Base-by-base conservation (phyloP, 2,113 vertebrate species). In the Asarcornis scutulata region DNA sequence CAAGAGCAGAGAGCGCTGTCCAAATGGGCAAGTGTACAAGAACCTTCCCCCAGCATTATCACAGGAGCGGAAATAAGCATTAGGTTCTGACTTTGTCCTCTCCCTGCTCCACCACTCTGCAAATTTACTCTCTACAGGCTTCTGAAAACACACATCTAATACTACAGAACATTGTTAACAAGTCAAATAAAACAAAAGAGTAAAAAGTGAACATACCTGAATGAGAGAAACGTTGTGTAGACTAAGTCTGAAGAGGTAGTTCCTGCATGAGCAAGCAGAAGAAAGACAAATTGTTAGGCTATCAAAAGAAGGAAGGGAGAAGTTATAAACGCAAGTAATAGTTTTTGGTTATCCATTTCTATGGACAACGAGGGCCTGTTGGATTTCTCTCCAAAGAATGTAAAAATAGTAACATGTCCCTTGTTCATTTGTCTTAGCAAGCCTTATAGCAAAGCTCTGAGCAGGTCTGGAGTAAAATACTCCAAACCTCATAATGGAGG, bases 231-330 rank as follows among this genome's bases (percentile, higher is more conserved):
- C 89, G 94, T 99, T 99, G 97, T 97, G 98, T 82, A 99, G 98
- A 97, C 98, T 99, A 97, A 99, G 98, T 97, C 99, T 98, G 98
- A 99, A 99, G 98, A 99, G 99, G 98, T 98, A 98, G 98, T 99
- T 99, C 98, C 99, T 99, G 98, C 71, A 90, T 67, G 93, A 98
- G 95, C 74, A 98, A 97, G 89, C 96, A 97, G 91, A 86, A 79
- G 83, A 97, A 94, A 91, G 72, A 92, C 77, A 91, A 90, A 88
- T 31, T 38, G 15, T 97, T 97, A 96, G 91, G 53, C 71, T 93
- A 85, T 11, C 48, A 60, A 76, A 59, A 71, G 53, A 76, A 92
- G 25, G 40, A 85, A 79, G 21, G 26, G 52, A 72, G 62, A 91
- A 87, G 25, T 58, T 86, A 36, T 48, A 79, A 96, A 66, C 83